Evolutionary conservation across 2,113 vertebrate species (phyloP).

Genomic region (Otus sunia): DNA sequence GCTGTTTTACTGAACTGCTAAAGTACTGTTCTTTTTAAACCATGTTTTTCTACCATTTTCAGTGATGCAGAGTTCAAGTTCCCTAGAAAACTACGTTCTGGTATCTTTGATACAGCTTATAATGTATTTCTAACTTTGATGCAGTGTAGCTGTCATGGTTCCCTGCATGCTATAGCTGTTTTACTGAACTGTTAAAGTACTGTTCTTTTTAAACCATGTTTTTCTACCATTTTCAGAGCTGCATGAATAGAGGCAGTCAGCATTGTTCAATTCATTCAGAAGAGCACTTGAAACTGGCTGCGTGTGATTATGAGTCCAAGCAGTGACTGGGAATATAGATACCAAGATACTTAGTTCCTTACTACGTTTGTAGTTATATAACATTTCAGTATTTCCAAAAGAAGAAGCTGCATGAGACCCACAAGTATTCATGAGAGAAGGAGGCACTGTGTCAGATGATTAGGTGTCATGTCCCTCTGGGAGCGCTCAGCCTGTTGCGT

Average conservation of each 20-base stretch:
- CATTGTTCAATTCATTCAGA: background rate
- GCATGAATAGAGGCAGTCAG: background rate
- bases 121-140: background rate
- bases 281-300: background rate
- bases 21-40: background rate
- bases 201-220: background rate
- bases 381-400: background rate
- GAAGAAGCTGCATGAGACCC: background rate
- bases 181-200: background rate
- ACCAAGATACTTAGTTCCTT: background rate
- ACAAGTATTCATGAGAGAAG: background rate
- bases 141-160: background rate
- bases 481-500: background rate
- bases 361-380: background rate
- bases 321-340: background rate
- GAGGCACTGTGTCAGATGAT: fast-evolving
- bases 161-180: background rate
- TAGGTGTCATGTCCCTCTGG: too few species aligned
- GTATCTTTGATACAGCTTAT: background rate
- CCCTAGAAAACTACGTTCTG: background rate
- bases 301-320: background rate
- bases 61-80: background rate
- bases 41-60: background rate
- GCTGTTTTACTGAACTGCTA: background rate
- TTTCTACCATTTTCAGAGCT: background rate